phyloP scores from a whole-genome alignment of 2,113 vertebrate genomes.

The Tachuris rubrigastra region DNA sequence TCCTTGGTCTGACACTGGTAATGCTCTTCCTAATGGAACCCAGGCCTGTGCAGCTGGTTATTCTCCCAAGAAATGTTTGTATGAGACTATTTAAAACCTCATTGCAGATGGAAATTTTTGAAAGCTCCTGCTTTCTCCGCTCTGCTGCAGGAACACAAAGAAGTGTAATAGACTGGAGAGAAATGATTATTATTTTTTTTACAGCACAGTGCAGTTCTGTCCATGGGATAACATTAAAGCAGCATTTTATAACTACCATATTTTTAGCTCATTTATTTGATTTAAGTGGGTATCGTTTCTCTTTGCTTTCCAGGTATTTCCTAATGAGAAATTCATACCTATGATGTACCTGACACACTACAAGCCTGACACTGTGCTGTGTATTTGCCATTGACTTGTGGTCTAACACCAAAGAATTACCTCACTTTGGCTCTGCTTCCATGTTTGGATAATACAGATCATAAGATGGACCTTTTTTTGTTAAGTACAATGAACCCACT shows the following conservation, averaged over 20 bases:
- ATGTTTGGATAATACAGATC: not conserved
- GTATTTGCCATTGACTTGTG: not conserved
- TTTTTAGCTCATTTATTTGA: not conserved
- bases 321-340: not conserved
- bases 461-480: not conserved
- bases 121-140: not conserved
- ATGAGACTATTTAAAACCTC: not conserved
- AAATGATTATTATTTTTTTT: not conserved
- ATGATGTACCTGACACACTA: not conserved
- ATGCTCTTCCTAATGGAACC: accelerated
- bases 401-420: not conserved
- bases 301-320: not conserved
- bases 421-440: not conserved
- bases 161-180: not conserved
- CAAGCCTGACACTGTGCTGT: accelerated
- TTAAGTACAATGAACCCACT: not conserved
- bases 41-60: not conserved
- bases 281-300: not conserved
- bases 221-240: not conserved
- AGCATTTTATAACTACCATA: not conserved
- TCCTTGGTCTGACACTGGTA: not conserved
- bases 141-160: not conserved
- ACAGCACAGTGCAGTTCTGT: not conserved
- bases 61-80: not conserved
- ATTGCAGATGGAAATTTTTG: not conserved